Base-by-base conservation (phyloP, 1,140 invertebrate genomes). In the Centruroides vittatus region DNA sequence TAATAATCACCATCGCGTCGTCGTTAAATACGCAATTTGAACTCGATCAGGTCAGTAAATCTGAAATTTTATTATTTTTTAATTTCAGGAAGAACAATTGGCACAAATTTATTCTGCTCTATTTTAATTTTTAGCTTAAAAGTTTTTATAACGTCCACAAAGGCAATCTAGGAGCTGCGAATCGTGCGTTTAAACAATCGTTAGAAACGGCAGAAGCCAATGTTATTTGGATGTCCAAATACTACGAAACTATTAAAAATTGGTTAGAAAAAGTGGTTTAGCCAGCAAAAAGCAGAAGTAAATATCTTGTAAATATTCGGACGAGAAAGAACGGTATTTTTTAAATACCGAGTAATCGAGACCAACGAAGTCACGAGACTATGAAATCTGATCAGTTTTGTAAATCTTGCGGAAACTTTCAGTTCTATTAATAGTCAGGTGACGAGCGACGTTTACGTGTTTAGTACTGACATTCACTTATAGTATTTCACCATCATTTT, bases 121-220 rank as follows among this genome's bases (percentile, higher is more conserved):
- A 6, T 53, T 48, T 63, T 47, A 6, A 46, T 75, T 74, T 23
- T 53, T 65, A 75, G 73, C 54, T 71, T 47, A 60, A 62, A 60
- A n/a, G 46, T 11, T 71, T 73, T 61, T 67, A 68, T 57, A 59
- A 64, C 9, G 59, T 62, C 10, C 55, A 66, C 41, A 59, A 76
- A 48, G 8, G 8, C 41, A 3, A 41, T 41, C 75, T 88, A 4
- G 82, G 83, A 8, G 75, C 78, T 5, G 80, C 79, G 1, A 72
- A 75, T 1, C 73, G 87, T 57, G 81, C 84, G 3, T 80, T 87
- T 0, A 79, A 84, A 60, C 88, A 91, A 73, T 81, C 85, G 0
- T 75, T 90, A 3, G 88, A 92, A 68, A 80, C 85, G 54, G 82
- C 82, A 1, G 79, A 84, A 67, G 81, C 84, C 4, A 91, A 91